Evolutionary conservation across 2,113 vertebrate species (phyloP).

Genomic region (Mastomys natalensis): DNA sequence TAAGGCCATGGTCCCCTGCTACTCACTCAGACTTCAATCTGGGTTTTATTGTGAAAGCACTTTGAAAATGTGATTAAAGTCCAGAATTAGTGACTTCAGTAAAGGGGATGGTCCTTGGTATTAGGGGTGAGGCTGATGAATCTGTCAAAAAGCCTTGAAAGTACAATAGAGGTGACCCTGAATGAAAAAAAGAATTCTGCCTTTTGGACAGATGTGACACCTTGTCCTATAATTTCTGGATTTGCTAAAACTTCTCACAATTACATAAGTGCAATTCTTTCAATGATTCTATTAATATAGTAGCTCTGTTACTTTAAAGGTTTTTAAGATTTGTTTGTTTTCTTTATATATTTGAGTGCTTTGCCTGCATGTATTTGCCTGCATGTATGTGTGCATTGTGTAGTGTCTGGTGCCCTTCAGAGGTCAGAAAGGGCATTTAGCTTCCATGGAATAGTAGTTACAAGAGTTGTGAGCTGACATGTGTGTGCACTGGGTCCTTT

Average conservation of each 20-base stretch:
- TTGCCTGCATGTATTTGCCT: background rate
- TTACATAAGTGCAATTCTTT: background rate
- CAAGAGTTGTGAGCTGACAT: background rate
- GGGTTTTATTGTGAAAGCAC: background rate
- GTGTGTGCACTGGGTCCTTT: background rate
- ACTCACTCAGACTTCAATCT: background rate
- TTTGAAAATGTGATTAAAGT: background rate
- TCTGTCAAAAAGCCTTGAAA: background rate
- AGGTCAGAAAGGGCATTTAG: background rate
- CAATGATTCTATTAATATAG: background rate
- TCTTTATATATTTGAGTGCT: background rate
- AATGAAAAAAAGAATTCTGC: background rate
- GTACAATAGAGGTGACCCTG: background rate
- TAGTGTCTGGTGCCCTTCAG: background rate
- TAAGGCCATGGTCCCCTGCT: background rate
- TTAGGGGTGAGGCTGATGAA: background rate
- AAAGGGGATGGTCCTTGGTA: background rate
- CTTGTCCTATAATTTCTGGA: background rate
- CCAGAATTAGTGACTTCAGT: background rate
- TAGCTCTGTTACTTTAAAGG: background rate
- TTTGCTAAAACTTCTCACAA: background rate
- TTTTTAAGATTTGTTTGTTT: background rate
- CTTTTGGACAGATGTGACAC: background rate
- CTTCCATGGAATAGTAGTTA: background rate
- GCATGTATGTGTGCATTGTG: background rate